Conservation (phyloP, 2,888 invertebrate species). For the Melinopterus prodromus region DNA sequence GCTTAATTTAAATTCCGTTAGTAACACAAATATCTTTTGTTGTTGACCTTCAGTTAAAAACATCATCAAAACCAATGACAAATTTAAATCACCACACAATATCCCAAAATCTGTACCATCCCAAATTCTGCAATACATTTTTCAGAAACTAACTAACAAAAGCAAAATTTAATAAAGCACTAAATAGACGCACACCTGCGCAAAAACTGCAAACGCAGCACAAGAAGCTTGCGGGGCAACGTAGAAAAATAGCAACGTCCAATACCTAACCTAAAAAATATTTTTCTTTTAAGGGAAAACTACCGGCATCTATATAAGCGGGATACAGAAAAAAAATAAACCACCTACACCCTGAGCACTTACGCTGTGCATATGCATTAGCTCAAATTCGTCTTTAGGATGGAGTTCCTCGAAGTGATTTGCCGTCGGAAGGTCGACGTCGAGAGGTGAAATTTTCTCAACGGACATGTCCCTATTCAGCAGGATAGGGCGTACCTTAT, state of each 20-base stretch:
- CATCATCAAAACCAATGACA: not conserved
- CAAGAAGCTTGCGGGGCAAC: too few species aligned
- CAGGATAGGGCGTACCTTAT: slow-evolving; percentile 78
- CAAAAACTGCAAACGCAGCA: too few species aligned
- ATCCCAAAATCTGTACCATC: not conserved
- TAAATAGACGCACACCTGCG: too few species aligned
- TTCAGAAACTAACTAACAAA: not conserved
- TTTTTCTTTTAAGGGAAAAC: not conserved
- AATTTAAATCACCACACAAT: too few species aligned
- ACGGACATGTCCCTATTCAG: slow-evolving; percentile 75
- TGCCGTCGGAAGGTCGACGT: slow-evolving; percentile 59
- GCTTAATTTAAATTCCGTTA: not conserved
- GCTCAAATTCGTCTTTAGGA: slow-evolving; percentile 81
- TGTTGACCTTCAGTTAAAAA: not conserved
- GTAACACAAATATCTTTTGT: not conserved
- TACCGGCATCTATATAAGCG: not conserved
- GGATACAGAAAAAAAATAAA: not conserved
- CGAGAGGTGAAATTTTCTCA: slow-evolving; percentile 62
- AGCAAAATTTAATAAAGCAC: too few species aligned
- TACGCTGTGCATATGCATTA: slow-evolving; percentile 58
- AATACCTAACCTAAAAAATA: not conserved
- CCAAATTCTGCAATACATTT: not conserved
- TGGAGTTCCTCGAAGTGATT: slow-evolving; percentile 83
- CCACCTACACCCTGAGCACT: slow-evolving; percentile 31
- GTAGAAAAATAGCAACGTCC: not conserved